Percentiles rank a stretch among this genome's conserved stretches.
phyloP scores from a whole-genome alignment of 2,113 vertebrate species.

The Dascyllus trimaculatus region DNA sequence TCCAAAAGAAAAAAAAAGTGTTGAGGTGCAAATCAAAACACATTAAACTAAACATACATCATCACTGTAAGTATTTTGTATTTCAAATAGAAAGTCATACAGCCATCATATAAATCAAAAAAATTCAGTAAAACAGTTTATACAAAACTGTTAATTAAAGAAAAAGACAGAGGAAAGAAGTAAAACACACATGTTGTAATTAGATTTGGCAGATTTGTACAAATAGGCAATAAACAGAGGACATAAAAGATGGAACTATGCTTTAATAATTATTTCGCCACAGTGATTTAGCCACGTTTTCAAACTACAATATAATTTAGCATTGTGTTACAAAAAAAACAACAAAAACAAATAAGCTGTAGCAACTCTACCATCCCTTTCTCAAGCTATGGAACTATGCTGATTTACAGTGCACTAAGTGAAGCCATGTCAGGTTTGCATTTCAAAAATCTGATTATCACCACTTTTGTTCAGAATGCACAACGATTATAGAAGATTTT shows the following conservation, averaged over 20 bases:
- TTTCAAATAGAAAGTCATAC: constrained; percentile 30
- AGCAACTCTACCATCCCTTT: not conserved
- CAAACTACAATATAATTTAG: constrained; percentile 9
- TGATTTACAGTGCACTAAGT: constrained; percentile 15
- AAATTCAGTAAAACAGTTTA: constrained; percentile 41
- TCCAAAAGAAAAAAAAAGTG: constrained; percentile 8
- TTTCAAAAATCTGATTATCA: constrained; percentile 4
- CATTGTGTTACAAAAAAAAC: constrained; percentile 14
- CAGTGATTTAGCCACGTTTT: constrained; percentile 6
- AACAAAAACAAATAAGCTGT: not conserved
- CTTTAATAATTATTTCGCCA: not conserved
- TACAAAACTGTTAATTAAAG: constrained; percentile 21
- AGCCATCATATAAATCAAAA: constrained; percentile 8
- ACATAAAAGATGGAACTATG: not conserved
- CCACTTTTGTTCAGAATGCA: constrained; percentile 16
- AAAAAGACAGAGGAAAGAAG: not conserved
- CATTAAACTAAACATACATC: not conserved
- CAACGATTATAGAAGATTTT: not conserved
- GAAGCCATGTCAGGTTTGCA: constrained; percentile 14
- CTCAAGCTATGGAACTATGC: constrained; percentile 24
- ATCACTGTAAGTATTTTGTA: constrained; percentile 27
- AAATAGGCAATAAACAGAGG: constrained; percentile 4
- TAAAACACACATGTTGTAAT: not conserved
- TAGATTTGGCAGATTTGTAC: constrained; percentile 36
- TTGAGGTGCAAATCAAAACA: constrained; percentile 19